These are phyloP conservation scores for Tupiocoris notatus DNA, from an alignment of 2,888 invertebrate species.

Conservation along the genomic window DNA sequence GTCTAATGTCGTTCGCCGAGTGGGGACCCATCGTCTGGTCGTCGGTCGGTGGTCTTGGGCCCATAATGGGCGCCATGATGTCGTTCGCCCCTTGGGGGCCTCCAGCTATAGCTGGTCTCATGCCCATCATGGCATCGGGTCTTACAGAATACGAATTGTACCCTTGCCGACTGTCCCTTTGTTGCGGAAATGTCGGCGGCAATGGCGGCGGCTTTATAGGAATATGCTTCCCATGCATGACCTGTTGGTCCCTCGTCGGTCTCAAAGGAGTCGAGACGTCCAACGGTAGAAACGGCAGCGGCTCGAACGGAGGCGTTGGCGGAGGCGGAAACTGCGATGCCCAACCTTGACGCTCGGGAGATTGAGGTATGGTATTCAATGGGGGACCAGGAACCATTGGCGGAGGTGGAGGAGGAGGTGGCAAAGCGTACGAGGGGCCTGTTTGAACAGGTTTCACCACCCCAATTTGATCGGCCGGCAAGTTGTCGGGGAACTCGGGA, in stretches of 20 bases:
- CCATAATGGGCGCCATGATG: neutral
- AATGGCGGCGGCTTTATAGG: neutral
- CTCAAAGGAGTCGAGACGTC: neutral
- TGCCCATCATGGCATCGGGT: neutral
- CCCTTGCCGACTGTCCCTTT: neutral
- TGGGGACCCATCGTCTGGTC: neutral
- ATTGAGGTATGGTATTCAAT: neutral
- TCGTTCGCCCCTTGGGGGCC: neutral
- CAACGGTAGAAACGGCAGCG: neutral
- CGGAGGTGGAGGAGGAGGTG: slow-evolving; percentile 17
- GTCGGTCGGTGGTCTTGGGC: neutral
- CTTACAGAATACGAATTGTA: neutral
- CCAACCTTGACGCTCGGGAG: neutral
- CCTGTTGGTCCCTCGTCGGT: neutral
- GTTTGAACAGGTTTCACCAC: neutral
- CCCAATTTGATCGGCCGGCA: neutral
- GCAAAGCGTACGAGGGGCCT: neutral
- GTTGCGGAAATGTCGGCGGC: neutral
- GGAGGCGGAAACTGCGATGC: neutral
- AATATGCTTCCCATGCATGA: no score
- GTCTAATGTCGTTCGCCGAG: neutral
- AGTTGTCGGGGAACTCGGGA: neutral
- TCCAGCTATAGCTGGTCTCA: neutral
- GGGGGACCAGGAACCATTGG: neutral
- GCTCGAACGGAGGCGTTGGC: slow-evolving; percentile 16